Evolutionary conservation across 2,113 vertebrate species (phyloP).

Genomic region (Delphinus delphis): DNA sequence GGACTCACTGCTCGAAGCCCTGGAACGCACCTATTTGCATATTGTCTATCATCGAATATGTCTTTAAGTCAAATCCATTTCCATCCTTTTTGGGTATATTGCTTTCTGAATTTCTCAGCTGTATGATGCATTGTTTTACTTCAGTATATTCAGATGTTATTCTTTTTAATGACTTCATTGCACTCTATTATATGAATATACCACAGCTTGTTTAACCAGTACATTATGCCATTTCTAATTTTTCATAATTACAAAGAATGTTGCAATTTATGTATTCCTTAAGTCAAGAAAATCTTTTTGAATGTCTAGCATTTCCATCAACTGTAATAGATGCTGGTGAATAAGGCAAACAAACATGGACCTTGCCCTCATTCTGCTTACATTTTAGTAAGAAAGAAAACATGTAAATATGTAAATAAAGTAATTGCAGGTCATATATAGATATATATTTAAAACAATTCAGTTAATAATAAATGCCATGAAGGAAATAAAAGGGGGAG

Average conservation of each 20-base stretch:
- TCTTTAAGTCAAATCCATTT: slow-evolving; percentile 1
- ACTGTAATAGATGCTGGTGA: neutral
- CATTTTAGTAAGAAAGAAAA: neutral
- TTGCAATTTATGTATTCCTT: neutral
- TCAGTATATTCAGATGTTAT: neutral
- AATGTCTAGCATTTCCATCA: neutral
- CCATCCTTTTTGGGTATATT: neutral
- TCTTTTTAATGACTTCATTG: neutral
- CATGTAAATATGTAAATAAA: neutral
- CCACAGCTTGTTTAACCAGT: neutral
- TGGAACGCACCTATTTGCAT: neutral
- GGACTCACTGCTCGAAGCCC: neutral
- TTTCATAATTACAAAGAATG: neutral
- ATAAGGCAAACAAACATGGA: neutral
- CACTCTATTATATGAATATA: neutral
- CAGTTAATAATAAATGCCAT: neutral
- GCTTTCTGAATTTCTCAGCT: slow-evolving; percentile 11
- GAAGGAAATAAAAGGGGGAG: neutral
- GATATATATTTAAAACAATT: neutral
- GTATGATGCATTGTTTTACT: neutral
- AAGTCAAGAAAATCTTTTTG: neutral
- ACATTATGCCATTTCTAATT: neutral
- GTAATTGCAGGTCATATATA: neutral
- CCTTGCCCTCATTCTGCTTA: neutral
- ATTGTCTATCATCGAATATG: neutral